Evolutionary conservation across 2,113 vertebrate genomes (phyloP), one percentile per base, ranked within the genome.

Genomic region (Sminthopsis crassicaudata): DNA sequence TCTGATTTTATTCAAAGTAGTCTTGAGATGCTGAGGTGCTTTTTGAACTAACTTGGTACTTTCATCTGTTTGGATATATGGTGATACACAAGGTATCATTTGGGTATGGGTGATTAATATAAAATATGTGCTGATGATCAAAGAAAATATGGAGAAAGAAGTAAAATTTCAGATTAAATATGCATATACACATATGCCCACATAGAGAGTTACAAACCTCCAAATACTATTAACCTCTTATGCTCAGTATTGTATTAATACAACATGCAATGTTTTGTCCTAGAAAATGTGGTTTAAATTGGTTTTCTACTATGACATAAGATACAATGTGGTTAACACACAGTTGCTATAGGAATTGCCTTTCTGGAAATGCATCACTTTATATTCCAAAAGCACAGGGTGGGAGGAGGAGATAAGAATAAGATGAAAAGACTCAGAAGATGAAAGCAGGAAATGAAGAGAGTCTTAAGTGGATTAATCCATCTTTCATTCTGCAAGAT

Each of bases 381-480:
- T 36, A 27, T 92, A 94, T 96, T 95, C 60, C 23, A 90, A 91
- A 91, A 90, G n/a, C 89, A 90, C 36, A 23, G 91, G 22, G 53
- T 67, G 93, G 93, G 91, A 95, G 54, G 76, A 95, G 95, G 94
- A 90, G 92, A 94, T 94, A 96, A 95, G 91, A 93, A 88, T 51
- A 93, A 94, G 90, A 96, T 94, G 92, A 96, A 96, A 97, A 96
- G 92, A 90, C 88, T 90, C 51, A 8, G 84, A 76, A 51, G 92
- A 96, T 92, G 93, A 97, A 94, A 96, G 94, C 89, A 1, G 2
- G 53, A 76, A 93, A 90, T 9, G 46, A 92, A 94, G 95, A 93
- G 90, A 94, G 95, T 84, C 91, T 3, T 92, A 97, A 93, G 94
- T 94, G 93, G 76, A 90, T 93, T 93, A 52, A 92, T 94, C 97